Base-by-base conservation (phyloP, 1,140 invertebrate genomes). In the Eumaeus atala region DNA sequence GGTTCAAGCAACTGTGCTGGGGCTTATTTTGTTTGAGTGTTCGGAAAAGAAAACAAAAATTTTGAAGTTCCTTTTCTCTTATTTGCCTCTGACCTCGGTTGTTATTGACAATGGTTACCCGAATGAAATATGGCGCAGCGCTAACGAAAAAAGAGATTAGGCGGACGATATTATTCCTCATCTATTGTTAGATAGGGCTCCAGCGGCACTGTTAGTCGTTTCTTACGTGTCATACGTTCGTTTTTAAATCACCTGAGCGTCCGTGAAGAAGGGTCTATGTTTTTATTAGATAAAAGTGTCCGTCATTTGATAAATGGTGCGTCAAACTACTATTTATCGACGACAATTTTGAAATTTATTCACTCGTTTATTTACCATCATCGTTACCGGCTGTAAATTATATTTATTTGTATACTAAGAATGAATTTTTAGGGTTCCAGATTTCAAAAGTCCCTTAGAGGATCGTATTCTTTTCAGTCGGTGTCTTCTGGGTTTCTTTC, bases 71-170 rank as follows among this genome's bases (percentile, higher is more conserved):
- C 12, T 81, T 84, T 81, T 79, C 72, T 86, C 64, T 73, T 84
- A 78, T 80, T 82, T 82, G 80, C 77, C 77, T 78, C 76, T 80
- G 80, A 83, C 79, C 78, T 81, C 80, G 69, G 69, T 56, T 70
- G 63, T 68, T 78, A 81, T 83, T 84, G 83, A 86, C 83, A 86
- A 86, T 83, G 80, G 67, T 77, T 80, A 77, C 76, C 79, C 74
- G 74, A 74, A 84, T 84, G 81, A 86, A 83, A 82, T 84, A 84
- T 82, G 77, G 79, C 71, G 72, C 67, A 70, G 62, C 74, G 77
- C 66, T 79, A 82, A 81, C 72, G 72, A 81, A 84, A 84, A n/a
- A 74, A 81, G 70, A 82, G 82, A 85, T 85, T 82, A 78, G 71
- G 70, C 74, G 70, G 75, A 78, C 70, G 77, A 80, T 82, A 82